Conservation (phyloP, 2,797 vertebrate species). For the Artibeus jamaicensis region DNA sequence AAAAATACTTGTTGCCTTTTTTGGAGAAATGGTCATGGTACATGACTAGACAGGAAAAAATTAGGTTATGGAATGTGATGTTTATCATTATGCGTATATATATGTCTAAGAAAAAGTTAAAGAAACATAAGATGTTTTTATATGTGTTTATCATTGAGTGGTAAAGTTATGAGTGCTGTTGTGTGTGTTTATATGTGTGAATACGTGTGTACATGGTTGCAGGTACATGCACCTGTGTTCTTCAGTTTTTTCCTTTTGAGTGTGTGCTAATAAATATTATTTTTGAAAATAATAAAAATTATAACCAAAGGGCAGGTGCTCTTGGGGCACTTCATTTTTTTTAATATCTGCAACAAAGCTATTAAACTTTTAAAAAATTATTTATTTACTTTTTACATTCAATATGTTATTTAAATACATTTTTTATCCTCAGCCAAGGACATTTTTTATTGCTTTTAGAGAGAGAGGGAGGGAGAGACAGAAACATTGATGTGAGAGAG, state of each 20-base stretch:
- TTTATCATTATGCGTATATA: background rate
- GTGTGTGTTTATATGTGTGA: background rate
- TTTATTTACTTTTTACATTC: background rate
- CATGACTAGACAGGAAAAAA: background rate
- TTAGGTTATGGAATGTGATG: background rate
- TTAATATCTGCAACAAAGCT: background rate
- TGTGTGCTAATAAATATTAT: background rate
- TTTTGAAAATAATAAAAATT: constrained; percentile 39
- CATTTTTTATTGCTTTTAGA: background rate
- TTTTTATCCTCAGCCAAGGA: background rate
- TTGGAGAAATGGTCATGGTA: background rate
- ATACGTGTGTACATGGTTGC: background rate
- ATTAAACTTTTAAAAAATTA: background rate
- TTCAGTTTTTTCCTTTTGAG: background rate
- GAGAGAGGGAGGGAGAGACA: background rate
- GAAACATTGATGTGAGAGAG: background rate
- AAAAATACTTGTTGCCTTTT: background rate
- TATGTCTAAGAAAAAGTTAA: background rate
- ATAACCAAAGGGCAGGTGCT: background rate
- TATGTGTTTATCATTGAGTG: background rate
- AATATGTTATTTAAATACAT: background rate
- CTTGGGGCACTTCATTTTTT: background rate
- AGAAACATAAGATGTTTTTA: background rate
- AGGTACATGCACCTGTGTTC: background rate
- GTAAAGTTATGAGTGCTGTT: background rate